Conservation (phyloP, 2,888 invertebrate species). For the Microctonus brassicae region DNA sequence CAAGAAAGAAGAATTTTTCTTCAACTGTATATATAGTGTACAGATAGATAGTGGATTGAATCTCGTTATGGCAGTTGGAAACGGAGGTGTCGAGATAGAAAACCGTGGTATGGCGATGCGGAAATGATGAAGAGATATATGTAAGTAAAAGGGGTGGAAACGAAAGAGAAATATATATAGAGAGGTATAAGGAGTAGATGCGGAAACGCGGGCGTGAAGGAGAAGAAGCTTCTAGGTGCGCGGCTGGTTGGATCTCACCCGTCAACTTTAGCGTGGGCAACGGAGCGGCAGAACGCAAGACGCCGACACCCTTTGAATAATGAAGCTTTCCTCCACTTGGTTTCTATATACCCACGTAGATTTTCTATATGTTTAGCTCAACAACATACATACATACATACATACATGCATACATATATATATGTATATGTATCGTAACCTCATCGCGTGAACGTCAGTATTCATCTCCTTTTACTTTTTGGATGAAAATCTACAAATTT, state of each 20-base stretch:
- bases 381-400: constrained; percentile 5
- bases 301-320: constrained; percentile 67
- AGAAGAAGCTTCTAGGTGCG: constrained; percentile 32
- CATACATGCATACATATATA: too few species aligned
- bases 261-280: constrained; percentile 62
- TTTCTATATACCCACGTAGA: constrained; percentile 42
- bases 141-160: constrained; percentile 1
- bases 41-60: not conserved
- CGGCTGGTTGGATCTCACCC: constrained; percentile 59
- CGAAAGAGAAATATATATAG: constrained; percentile 22
- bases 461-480: constrained; percentile 21
- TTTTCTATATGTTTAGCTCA: constrained; percentile 56
- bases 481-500: constrained; percentile 53
- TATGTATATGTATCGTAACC: not conserved
- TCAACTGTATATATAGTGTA: not conserved
- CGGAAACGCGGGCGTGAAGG: constrained; percentile 27
- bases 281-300: constrained; percentile 63
- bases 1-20: not conserved
- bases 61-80: constrained; percentile 20
- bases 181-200: constrained; percentile 36
- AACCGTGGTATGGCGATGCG: constrained; percentile 2
- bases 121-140: constrained; percentile 25
- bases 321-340: constrained; percentile 56
- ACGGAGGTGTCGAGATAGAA: constrained; percentile 28
- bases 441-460: constrained; percentile 29